Percentiles rank a stretch among this genome's conserved stretches.
phyloP scores from a whole-genome alignment of 2,113 vertebrate species.

The Electrona antarctica region DNA sequence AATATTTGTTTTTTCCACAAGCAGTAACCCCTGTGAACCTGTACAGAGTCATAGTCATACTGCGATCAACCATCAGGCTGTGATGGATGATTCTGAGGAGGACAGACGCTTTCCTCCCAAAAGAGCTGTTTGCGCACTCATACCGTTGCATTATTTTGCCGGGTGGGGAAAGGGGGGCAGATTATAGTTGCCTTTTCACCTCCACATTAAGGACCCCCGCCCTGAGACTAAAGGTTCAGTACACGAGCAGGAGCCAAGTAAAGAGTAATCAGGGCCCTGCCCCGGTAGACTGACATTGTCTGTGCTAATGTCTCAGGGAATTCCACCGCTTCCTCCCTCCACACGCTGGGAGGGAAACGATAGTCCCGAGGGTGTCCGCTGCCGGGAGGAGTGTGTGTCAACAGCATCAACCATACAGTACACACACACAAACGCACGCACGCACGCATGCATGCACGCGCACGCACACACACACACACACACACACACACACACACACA shows the following conservation, averaged over 20 bases:
- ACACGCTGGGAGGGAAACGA: conserved; percentile 52
- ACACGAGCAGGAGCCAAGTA: conserved; percentile 46
- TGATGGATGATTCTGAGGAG: conserved; percentile 36
- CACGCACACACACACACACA: background rate
- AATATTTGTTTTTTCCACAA: too few relatives aligned
- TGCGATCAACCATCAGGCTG: background rate
- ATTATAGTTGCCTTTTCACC: conserved; percentile 61
- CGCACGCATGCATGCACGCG: background rate
- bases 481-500: background rate
- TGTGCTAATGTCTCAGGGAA: conserved; percentile 54
- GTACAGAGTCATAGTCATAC: too few relatives aligned
- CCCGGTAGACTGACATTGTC: conserved; percentile 52
- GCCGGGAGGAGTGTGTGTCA: conserved; percentile 27
- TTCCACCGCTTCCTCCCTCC: conserved; percentile 58
- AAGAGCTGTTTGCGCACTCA: conserved; percentile 13
- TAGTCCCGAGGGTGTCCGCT: conserved; percentile 35
- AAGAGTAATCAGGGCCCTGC: conserved; percentile 43
- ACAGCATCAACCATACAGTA: conserved; percentile 26
- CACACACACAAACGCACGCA: conserved; percentile 19
- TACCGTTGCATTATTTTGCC: conserved; percentile 58
- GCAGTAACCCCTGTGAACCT: too few relatives aligned
- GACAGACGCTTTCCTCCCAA: conserved; percentile 42
- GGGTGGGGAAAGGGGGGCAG: conserved; percentile 40
- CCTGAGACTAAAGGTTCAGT: conserved; percentile 29
- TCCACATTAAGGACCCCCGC: conserved; percentile 48